A percentile compares a stretch with the other conserved stretches of the same genome.
Evolutionary conservation across 2,888 invertebrate genomes (phyloP).

Genomic region (Sarcophaga caerulescens): DNA sequence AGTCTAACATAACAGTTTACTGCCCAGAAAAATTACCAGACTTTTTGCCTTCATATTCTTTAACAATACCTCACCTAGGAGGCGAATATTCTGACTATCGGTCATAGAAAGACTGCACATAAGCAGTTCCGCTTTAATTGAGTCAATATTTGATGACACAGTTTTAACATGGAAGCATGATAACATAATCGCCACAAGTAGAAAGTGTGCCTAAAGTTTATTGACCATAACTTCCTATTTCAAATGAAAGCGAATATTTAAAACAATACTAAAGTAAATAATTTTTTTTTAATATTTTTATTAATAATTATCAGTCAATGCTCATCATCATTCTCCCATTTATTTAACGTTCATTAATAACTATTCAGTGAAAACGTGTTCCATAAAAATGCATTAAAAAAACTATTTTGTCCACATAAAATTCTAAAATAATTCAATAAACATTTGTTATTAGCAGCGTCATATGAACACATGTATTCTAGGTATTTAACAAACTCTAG

Average conservation of each 20-base stretch:
- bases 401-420: background rate
- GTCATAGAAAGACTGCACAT: too few relatives aligned
- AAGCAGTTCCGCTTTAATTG: too few relatives aligned
- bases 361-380: constrained; percentile 3
- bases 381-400: background rate
- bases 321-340: background rate
- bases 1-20: too few relatives aligned
- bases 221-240: background rate
- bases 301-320: background rate
- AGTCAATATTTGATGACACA: too few relatives aligned
- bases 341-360: background rate
- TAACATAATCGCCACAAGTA: background rate
- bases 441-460: constrained; percentile 6
- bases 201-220: background rate
- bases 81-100: too few relatives aligned
- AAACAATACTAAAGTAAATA: background rate
- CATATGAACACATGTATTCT: background rate
- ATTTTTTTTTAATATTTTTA: background rate
- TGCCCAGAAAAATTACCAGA: too few relatives aligned
- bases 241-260: background rate
- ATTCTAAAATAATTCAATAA: constrained; percentile 20
- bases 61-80: too few relatives aligned
- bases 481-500: background rate
- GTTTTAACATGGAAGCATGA: too few relatives aligned
- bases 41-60: too few relatives aligned